Evolutionary conservation across 2,113 vertebrate genomes (phyloP).

Genomic region (Eubucco bourcierii): DNA sequence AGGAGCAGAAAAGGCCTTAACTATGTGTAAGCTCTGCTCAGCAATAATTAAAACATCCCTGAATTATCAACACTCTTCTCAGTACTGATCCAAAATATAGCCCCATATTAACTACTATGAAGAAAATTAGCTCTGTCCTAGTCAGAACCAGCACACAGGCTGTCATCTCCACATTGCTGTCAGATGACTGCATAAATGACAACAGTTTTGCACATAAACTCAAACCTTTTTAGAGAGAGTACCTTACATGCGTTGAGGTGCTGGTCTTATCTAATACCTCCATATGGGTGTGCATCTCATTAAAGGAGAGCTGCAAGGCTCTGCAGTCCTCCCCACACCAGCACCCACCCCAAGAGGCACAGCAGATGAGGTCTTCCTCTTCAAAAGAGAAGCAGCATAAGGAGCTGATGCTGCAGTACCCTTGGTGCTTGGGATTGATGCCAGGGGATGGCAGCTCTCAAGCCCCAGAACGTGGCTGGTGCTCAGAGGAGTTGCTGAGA

Average conservation of each 20-base stretch:
- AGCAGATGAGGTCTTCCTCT: background rate
- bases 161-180: background rate
- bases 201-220: background rate
- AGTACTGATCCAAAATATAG: background rate
- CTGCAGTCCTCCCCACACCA: background rate
- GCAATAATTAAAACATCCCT: background rate
- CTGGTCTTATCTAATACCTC: background rate
- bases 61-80: background rate
- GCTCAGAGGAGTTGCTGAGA: background rate
- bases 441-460: background rate
- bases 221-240: background rate
- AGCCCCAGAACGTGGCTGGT: background rate
- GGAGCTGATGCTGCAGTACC: background rate
- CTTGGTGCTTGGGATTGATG: background rate
- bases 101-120: background rate
- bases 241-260: background rate
- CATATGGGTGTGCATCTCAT: fast-evolving
- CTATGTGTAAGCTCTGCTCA: background rate
- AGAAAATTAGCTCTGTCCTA: background rate
- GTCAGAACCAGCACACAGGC: background rate
- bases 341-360: fast-evolving
- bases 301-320: fast-evolving
- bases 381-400: background rate
- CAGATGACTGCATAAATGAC: background rate
- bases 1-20: background rate